These are phyloP conservation scores for Drymonia ruficornis DNA, from an alignment of 2,888 invertebrate genomes.

Conservation along the genomic window DNA sequence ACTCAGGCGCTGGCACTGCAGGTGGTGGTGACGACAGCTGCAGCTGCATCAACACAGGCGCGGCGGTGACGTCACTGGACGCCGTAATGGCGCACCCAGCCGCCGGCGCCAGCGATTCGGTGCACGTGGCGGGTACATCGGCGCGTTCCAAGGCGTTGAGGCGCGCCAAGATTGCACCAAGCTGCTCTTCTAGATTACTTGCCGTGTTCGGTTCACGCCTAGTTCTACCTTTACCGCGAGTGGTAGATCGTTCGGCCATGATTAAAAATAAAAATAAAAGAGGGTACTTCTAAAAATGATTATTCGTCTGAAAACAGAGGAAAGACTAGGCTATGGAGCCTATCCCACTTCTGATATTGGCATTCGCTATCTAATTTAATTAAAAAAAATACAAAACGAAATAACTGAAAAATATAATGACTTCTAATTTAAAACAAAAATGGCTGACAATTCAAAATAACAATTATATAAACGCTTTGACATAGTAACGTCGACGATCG, in stretches of 20 bases:
- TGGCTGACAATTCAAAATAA: too few relatives aligned
- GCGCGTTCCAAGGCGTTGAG: not conserved
- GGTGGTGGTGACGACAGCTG: not conserved
- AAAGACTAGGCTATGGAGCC: not conserved
- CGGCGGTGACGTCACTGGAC: not conserved
- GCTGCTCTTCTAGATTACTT: not conserved
- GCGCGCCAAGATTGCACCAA: not conserved
- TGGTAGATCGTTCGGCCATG: not conserved
- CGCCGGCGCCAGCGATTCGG: not conserved
- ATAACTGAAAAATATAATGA: too few relatives aligned
- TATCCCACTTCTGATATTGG: slow-evolving; percentile 4
- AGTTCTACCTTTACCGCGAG: not conserved
- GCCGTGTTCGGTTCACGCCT: not conserved
- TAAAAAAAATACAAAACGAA: not conserved
- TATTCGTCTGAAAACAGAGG: not conserved
- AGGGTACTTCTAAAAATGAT: too few relatives aligned
- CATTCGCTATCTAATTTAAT: not conserved
- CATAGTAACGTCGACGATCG: too few relatives aligned
- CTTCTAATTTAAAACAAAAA: too few relatives aligned
- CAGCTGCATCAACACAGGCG: not conserved
- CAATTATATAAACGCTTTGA: too few relatives aligned
- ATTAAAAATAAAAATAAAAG: too few relatives aligned
- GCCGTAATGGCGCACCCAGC: not conserved
- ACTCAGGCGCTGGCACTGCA: too few relatives aligned
- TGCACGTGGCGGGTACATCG: not conserved